Evolutionary conservation across 1,140 invertebrate genomes (phyloP), one percentile per base, ranked within the genome.

Genomic region (Drosophila ananassae): DNA sequence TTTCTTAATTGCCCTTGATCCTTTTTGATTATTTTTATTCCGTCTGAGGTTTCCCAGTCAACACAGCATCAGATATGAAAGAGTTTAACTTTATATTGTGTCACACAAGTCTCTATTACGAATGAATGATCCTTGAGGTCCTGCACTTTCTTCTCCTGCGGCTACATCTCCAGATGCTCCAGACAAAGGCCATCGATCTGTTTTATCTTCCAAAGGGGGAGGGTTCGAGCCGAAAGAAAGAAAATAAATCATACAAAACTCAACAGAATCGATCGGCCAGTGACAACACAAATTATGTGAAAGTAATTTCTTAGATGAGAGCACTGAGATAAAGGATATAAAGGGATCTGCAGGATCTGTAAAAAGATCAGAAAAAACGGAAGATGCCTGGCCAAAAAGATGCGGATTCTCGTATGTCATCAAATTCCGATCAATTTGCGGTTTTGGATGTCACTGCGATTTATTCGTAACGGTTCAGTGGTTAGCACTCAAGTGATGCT

Each of bases 271-370:
- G 55, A 59, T 60, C 22, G 48, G 55, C 44, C 24, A 39, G 73
- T 59, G 52, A 66, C 60, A 66, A 68, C 68, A 73, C 54, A 77
- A 85, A 84, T 84, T 85, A 84, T 77, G 64, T 87, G 82, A 87
- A 89, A 75, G 79, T 82, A 87, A 87, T 87, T 87, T 87, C 72
- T 51, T 87, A 87, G 78, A 89, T 87, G 83, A 78, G 82, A 89
- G 71, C 75, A 79, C 82, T 69, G 47, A 52, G 82, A 87, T 87
- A 89, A 85, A 85, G 66, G 63, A 68, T 46, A 54, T 41, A 79
- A 62, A 62, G 52, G 60, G 58, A 53, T 17, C 17, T 1, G 13
- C 10, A 44, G 30, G 21, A 25, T 41, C 22, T 41, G 24, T 13
- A 64, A 77, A 82, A 61, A n/a, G 12, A 50, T 28, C 30, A 59